Evolutionary conservation across 2,888 invertebrate genomes (phyloP).

Genomic region (Pomacea canaliculata): DNA sequence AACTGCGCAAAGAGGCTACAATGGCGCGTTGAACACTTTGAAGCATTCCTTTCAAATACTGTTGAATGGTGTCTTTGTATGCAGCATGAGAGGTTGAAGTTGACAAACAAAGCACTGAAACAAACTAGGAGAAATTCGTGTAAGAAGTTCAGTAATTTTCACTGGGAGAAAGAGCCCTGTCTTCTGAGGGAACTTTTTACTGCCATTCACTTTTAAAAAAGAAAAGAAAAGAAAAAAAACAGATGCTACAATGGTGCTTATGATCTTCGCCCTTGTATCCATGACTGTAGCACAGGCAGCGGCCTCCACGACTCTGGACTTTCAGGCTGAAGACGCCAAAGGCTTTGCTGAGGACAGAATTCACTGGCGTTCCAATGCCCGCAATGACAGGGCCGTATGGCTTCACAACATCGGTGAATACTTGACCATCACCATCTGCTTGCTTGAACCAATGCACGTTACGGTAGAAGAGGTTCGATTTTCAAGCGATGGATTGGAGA

Average conservation of each 20-base stretch:
- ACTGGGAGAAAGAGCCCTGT: too few species aligned
- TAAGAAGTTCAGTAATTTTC: too few species aligned
- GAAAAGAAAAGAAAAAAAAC: background rate
- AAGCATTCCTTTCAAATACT: too few species aligned
- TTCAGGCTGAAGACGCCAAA: background rate
- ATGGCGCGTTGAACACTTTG: too few species aligned
- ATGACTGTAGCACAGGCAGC: background rate
- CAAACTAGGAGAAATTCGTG: too few species aligned
- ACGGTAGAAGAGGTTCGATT: conserved; percentile 2
- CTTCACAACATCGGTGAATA: background rate
- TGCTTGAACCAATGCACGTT: background rate
- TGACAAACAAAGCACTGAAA: too few species aligned
- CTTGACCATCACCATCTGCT: conserved; percentile 1
- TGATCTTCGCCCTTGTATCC: background rate
- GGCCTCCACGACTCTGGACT: background rate
- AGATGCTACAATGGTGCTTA: background rate
- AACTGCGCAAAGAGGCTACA: too few species aligned
- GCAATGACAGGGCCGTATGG: background rate
- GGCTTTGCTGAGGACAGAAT: background rate
- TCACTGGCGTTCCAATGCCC: conserved; percentile 8
- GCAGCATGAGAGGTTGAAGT: too few species aligned
- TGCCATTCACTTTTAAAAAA: background rate
- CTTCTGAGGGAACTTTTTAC: too few species aligned
- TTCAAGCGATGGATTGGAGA: conserved; percentile 13
- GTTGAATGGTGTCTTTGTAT: too few species aligned